phyloP scores from a whole-genome alignment of 2,113 vertebrate genomes.

The Laticauda colubrina region DNA sequence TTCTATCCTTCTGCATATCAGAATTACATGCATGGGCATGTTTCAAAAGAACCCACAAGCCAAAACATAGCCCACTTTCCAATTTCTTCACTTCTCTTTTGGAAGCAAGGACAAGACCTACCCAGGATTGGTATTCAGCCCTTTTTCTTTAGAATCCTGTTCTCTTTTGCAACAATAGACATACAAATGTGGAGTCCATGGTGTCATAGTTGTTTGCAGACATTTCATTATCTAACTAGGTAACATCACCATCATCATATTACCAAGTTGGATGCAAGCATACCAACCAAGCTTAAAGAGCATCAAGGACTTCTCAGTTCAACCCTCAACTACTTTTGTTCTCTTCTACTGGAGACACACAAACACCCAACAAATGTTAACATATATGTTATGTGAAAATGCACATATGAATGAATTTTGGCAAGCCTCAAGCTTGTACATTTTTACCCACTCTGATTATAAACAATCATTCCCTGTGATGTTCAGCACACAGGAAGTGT shows the following conservation, averaged over 20 bases:
- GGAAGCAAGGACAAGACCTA: not conserved
- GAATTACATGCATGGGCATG: not conserved
- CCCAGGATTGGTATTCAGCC: not conserved
- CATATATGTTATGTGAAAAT: not conserved
- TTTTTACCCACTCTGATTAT: not conserved
- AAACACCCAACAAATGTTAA: not conserved
- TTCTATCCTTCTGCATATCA: not conserved
- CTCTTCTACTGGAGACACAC: not conserved
- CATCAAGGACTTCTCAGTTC: not conserved
- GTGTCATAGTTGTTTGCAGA: not conserved
- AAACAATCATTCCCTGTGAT: not conserved
- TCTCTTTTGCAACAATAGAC: not conserved
- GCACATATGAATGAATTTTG: not conserved
- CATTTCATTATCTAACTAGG: not conserved
- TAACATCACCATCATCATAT: not conserved
- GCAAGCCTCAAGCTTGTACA: not conserved
- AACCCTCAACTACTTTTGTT: not conserved
- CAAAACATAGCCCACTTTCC: not conserved
- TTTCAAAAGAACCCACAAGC: not conserved
- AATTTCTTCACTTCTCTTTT: not conserved
- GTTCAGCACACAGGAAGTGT: not conserved
- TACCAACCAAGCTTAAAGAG: not conserved
- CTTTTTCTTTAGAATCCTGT: not conserved
- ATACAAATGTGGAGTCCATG: not conserved
- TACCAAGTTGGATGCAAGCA: not conserved